Base-by-base conservation (phyloP, 2,888 invertebrate genomes). In the Xestia c-nigrum region DNA sequence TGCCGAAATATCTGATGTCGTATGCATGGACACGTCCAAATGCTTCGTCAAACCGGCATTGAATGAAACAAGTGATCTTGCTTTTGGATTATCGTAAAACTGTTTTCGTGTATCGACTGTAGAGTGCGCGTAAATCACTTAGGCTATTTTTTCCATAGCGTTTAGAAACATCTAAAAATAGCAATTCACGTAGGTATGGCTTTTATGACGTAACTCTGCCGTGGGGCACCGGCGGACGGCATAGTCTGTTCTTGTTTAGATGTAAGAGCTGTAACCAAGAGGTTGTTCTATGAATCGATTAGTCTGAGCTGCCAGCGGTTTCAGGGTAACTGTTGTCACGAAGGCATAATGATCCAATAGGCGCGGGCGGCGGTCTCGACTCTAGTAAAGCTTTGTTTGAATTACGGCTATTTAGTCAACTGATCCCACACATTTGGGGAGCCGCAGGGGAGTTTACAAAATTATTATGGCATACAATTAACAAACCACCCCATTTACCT, bases 91-190 rank as follows among this genome's bases (percentile, higher is more conserved):
- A 93, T 94, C 93, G 92, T 94, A 91, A 94, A 95, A 91, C 94
- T 95, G 95, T 95, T 95, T 95, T 90, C 89, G 93, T 91, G 85
- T 89, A 93, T 91, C 91, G 89, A 89, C 89, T 89, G 91, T 90
- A 92, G 90, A 92, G 90, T 92, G 91, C 89, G 90, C 92, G 93
- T 95, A 94, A 95, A 95, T 94, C 95, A 92, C 91, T 92, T 92
- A 90, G 85, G 90, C 90, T 93, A 94, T 94, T 95, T 95, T 93
- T 95, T 94, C 91, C 89, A 88, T 92, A 84, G 88, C 91, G 89
- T 92, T 91, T 88, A 89, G 90, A 92, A 93, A 92, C 92, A 89
- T 93, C 93, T 92, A 79, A 92, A 94, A 95, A 95, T 95, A 95
- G 91, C 93, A 86, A 90, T 91, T 91, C 90, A 89, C 90, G 90